A percentile compares a stretch with the other conserved stretches of the same genome.
Conservation (phyloP, 2,797 vertebrate genomes). For the Amblyopsis hoosieri region DNA sequence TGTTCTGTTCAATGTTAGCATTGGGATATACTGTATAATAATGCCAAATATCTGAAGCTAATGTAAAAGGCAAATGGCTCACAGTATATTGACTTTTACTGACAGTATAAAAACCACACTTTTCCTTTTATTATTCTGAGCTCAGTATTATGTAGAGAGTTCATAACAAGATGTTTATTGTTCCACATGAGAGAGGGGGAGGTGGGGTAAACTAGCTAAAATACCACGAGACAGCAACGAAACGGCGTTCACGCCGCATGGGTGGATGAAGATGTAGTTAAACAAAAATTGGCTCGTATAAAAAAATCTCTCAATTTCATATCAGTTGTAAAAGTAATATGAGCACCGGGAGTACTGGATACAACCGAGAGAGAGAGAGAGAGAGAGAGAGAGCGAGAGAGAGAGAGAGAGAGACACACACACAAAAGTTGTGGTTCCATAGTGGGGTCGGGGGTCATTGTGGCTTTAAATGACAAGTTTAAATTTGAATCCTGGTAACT, state of each 20-base stretch:
- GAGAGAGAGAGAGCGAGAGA: neutral
- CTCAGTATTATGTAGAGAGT: slow-evolving; percentile 16
- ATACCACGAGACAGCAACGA: slow-evolving; percentile 39
- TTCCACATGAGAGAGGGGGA: slow-evolving; percentile 18
- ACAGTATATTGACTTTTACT: neutral
- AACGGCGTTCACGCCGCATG: slow-evolving; percentile 32
- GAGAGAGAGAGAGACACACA: neutral
- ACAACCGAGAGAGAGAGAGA: slow-evolving; percentile 18
- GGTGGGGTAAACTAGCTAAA: slow-evolving; percentile 31
- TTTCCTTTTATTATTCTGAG: slow-evolving; percentile 18
- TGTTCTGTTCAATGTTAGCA: slow-evolving; percentile 12
- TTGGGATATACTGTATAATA: neutral
- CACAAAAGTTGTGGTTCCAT: neutral
- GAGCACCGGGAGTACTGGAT: slow-evolving; percentile 27
- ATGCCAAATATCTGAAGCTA: slow-evolving; percentile 3
- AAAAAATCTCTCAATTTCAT: slow-evolving; percentile 38
- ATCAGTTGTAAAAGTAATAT: slow-evolving; percentile 35
- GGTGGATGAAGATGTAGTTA: slow-evolving; percentile 44
- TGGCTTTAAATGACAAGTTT: slow-evolving; percentile 44
- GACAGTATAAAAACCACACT: neutral
- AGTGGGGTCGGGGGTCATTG: slow-evolving; percentile 13
- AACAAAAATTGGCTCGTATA: slow-evolving; percentile 43
- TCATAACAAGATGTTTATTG: slow-evolving; percentile 47
- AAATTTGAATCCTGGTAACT: slow-evolving; percentile 62
- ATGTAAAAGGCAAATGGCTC: slow-evolving; percentile 12